phyloP scores from a whole-genome alignment of 2,888 invertebrate genomes.

The Platycnemis pennipes region DNA sequence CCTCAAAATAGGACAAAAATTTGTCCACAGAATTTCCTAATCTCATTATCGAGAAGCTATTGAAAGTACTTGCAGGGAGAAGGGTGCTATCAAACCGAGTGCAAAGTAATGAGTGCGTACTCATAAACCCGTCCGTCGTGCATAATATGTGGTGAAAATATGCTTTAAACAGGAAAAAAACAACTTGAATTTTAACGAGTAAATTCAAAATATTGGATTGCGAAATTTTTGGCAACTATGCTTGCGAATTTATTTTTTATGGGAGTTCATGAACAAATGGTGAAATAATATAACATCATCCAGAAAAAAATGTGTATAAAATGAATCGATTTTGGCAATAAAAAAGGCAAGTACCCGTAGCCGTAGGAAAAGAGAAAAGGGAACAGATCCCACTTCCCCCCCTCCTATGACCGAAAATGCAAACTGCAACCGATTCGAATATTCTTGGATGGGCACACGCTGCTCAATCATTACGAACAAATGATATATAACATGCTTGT shows the following conservation, averaged over 20 bases:
- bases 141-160: background rate
- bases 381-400: background rate
- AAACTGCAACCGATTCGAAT: background rate
- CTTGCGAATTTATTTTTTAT: background rate
- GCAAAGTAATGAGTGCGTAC: background rate
- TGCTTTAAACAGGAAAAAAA: background rate
- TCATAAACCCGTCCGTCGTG: background rate
- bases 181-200: background rate
- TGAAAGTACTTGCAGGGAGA: background rate
- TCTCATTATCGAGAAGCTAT: too few relatives aligned
- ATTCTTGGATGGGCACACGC: background rate
- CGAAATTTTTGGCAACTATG: background rate
- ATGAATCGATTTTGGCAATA: too few relatives aligned
- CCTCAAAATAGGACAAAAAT: too few relatives aligned
- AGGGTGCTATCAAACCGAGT: background rate
- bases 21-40: too few relatives aligned
- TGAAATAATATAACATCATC: background rate
- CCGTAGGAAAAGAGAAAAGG: background rate
- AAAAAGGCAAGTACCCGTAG: background rate
- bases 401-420: background rate
- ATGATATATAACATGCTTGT: background rate
- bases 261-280: background rate
- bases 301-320: background rate
- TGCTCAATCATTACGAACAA: background rate
- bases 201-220: background rate